Evolutionary conservation across 2,888 invertebrate genomes (phyloP), one percentile per base, ranked within the genome.

Genomic region (Leptogaster cylindrica): DNA sequence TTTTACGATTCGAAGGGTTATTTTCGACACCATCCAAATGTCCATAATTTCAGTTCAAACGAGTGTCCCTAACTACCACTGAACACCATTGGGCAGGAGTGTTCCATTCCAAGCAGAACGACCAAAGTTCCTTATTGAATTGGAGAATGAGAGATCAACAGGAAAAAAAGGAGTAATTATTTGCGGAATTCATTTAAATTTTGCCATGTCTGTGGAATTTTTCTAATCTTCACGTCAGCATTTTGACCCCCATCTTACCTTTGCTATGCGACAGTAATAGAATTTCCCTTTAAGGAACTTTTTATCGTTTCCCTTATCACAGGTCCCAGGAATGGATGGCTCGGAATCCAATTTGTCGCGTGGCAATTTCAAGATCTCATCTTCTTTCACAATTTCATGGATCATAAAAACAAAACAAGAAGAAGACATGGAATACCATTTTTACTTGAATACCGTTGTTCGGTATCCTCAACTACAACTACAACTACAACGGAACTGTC

Each of bases 351-450:
- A 61, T 61, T 61, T 61, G 61, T 61, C 61, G 61, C 61, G 61
- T 61, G 61, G 61, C 61, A 61, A 61, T 61, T 61, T 61, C 61
- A 41, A 61, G 44, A 61, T 61, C 61, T 44, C 61, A 61, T 61
- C 61, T 61, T 61, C 61, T 61, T 33, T 44, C 61, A 61, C 61
- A 61, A 61, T 61, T 61, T 61, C 61, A 61, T 61, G 61, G 61
- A 61, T 61, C 61, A 61, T 61, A 61, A 61, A 61, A 44, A 44
- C 61, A 61, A 61, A 61, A 61, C 44, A 61, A 61, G 61, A 44
- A 41, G 61, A 61, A 61, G 44, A 41, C 61, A 44, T 28, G 61
- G 28, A 6, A 28, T 61, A 44, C 61, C 61, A 44, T 61, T 61
- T 61, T 61, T 61, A 61, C 61, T 61, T 61, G 41, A 61, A 61